Percentiles rank a stretch among this genome's conserved stretches.
Conservation (phyloP, 2,888 invertebrate species). For the Spialia ferax region DNA sequence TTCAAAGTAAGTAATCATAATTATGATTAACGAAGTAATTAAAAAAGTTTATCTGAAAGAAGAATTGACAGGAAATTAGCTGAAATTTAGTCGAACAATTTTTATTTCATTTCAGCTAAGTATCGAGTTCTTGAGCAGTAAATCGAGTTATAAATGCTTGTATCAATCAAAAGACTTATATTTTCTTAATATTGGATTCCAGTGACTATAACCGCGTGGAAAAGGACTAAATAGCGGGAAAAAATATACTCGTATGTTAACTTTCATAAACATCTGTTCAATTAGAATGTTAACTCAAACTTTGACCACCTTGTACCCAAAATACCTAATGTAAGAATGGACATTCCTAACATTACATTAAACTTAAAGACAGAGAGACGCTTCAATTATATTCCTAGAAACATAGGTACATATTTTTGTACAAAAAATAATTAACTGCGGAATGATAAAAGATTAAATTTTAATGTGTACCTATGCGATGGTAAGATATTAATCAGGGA, state of each 20-base stretch:
- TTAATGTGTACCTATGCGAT: background rate
- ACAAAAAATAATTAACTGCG: constrained; percentile 6
- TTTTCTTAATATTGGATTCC: background rate
- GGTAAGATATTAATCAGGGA: constrained; percentile 20
- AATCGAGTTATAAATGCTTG: constrained; percentile 6
- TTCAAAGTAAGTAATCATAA: constrained; percentile 55
- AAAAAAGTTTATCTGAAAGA: constrained; percentile 46
- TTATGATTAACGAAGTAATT: constrained; percentile 60
- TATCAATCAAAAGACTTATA: background rate
- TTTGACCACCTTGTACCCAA: too few relatives aligned
- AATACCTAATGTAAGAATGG: too few relatives aligned
- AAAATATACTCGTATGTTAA: too few relatives aligned
- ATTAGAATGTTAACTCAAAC: too few relatives aligned
- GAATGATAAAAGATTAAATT: background rate
- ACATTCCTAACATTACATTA: too few relatives aligned
- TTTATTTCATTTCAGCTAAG: constrained; percentile 13
- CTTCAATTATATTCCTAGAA: background rate
- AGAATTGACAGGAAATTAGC: constrained; percentile 40
- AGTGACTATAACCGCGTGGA: too few relatives aligned
- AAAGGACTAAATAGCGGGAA: too few relatives aligned
- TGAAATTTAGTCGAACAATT: constrained; percentile 18
- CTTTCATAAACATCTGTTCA: too few relatives aligned
- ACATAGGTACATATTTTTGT: background rate
- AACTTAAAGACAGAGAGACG: background rate
- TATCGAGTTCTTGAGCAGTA: background rate